Conservation (phyloP, 2,113 vertebrate species). For the Nothoprocta pentlandii region DNA sequence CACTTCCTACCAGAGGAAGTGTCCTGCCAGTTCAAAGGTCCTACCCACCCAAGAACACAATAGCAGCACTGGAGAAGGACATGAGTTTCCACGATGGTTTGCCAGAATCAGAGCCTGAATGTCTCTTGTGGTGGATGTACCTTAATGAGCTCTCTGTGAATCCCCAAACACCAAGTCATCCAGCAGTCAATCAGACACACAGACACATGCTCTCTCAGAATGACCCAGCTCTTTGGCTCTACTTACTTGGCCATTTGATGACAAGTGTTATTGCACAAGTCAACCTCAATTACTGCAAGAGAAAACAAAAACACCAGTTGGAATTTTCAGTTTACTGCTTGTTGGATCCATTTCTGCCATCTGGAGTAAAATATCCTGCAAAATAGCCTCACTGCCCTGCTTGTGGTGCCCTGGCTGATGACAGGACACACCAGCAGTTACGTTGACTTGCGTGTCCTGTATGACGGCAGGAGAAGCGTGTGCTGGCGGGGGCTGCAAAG, state of each 20-base stretch:
- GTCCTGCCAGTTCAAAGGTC: background rate
- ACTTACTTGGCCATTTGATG: slow-evolving; percentile 91
- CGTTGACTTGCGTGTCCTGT: background rate
- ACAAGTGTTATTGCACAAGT: slow-evolving; percentile 86
- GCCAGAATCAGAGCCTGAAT: background rate
- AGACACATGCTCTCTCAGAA: background rate
- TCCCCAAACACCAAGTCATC: background rate
- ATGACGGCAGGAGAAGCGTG: background rate
- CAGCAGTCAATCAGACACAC: background rate
- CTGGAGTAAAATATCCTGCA: background rate
- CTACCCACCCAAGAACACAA: no score
- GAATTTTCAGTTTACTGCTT: background rate
- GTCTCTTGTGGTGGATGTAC: background rate
- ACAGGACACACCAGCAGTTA: background rate
- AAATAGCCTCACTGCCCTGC: background rate
- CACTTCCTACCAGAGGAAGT: background rate
- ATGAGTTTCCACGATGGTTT: no score
- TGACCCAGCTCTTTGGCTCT: background rate
- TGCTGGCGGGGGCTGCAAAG: background rate
- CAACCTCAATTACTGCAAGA: slow-evolving; percentile 81
- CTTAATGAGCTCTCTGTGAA: background rate
- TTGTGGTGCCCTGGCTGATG: background rate
- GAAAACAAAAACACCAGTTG: background rate
- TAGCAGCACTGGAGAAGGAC: background rate
- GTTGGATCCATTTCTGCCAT: background rate